Conservation (phyloP, 2,113 vertebrate genomes). For the Crotalus horridus region DNA sequence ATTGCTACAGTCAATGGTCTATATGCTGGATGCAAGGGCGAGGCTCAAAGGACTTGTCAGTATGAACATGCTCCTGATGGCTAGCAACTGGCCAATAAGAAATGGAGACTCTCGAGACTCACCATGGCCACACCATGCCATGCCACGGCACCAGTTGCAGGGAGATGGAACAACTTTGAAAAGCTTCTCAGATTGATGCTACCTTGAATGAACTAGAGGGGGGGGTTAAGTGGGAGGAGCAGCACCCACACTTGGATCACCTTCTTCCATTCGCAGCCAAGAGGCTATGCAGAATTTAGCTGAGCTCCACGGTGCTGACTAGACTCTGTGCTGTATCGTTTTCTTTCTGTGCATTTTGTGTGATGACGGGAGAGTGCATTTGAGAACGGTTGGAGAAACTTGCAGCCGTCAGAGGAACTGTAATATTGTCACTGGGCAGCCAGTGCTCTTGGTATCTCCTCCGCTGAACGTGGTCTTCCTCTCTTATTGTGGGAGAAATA, state of each 20-base stretch:
- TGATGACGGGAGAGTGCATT: background rate
- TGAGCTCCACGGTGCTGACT: constrained; percentile 14
- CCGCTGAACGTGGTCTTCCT: background rate
- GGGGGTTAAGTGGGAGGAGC: background rate
- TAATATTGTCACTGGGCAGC: background rate
- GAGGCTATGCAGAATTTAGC: background rate
- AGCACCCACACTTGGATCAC: background rate
- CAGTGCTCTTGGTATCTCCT: background rate
- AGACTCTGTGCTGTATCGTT: background rate
- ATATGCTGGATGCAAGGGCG: background rate
- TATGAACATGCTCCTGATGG: background rate
- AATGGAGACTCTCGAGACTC: background rate
- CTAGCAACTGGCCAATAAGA: background rate
- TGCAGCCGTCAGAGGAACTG: background rate
- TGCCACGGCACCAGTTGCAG: background rate
- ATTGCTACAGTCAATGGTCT: background rate
- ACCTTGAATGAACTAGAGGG: background rate
- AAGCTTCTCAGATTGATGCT: background rate
- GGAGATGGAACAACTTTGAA: background rate
- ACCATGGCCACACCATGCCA: background rate
- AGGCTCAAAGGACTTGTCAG: background rate
- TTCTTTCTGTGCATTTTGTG: constrained; percentile 8
- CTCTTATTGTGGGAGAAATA: background rate
- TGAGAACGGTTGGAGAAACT: background rate
- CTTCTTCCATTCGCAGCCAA: background rate